Conservation (phyloP, 2,113 vertebrate species). For the Notiomystis cincta region DNA sequence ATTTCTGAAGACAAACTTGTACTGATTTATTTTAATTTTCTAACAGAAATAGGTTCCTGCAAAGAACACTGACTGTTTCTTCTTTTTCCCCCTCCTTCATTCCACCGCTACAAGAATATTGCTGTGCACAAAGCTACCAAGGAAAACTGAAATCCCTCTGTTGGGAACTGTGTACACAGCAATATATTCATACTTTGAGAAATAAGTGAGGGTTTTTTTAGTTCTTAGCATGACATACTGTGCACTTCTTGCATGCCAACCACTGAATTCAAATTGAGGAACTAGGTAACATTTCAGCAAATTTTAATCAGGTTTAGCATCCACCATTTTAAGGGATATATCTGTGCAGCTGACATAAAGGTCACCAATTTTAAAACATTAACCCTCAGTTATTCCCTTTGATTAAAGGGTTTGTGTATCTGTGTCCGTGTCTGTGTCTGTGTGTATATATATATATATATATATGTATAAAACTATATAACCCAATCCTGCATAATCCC, state of each 20-base stretch:
- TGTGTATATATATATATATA: not conserved
- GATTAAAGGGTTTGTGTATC: not conserved
- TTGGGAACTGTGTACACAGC: slow-evolving; percentile 37
- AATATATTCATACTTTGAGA: slow-evolving; percentile 17
- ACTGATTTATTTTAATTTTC: slow-evolving; percentile 75
- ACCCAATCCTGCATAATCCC: not conserved
- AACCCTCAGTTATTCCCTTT: not conserved
- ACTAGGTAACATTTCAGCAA: slow-evolving; percentile 20
- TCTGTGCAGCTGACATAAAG: not conserved
- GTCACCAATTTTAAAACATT: slow-evolving; percentile 1
- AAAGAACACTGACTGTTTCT: slow-evolving; percentile 68
- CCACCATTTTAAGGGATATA: not conserved
- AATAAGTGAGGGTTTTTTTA: not conserved
- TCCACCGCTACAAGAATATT: slow-evolving; percentile 37
- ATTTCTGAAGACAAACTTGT: slow-evolving; percentile 74
- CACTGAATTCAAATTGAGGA: not conserved
- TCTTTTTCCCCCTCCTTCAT: slow-evolving; percentile 31
- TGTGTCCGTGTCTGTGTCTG: accelerated
- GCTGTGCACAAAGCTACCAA: slow-evolving; percentile 52
- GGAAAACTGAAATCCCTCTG: slow-evolving; percentile 67
- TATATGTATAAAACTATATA: not conserved
- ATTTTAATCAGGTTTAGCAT: slow-evolving; percentile 7
- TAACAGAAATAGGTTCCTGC: slow-evolving; percentile 61
- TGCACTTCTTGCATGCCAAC: not conserved
- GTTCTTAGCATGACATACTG: not conserved